phyloP scores from a whole-genome alignment of 2,113 vertebrate species.

The Oreochromis spilurus region DNA sequence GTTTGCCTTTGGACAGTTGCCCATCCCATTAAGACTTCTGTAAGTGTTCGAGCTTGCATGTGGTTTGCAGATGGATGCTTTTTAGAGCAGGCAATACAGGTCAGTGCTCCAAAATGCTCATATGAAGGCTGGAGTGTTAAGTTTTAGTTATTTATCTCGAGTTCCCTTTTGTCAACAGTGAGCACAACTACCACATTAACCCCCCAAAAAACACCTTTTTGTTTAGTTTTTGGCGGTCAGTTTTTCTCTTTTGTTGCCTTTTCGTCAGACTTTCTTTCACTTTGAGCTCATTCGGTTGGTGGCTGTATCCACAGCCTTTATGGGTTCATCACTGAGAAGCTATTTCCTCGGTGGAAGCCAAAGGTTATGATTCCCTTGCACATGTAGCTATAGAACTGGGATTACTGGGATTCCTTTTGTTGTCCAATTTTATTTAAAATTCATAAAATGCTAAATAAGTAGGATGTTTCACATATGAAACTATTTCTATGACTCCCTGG shows the following conservation, averaged over 20 bases:
- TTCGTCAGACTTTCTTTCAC: constrained; percentile 31
- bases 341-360: background rate
- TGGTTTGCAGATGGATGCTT: constrained; percentile 30
- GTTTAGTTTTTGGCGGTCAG: background rate
- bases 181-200: background rate
- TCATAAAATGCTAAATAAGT: background rate
- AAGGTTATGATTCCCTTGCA: background rate
- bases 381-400: background rate
- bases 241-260: constrained; percentile 10
- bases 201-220: background rate
- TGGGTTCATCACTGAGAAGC: constrained; percentile 1
- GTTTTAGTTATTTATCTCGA: constrained; percentile 21
- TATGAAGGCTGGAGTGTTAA: background rate
- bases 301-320: background rate
- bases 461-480: background rate
- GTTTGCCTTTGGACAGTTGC: constrained; percentile 45
- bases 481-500: background rate
- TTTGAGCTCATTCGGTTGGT: constrained; percentile 36
- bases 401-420: background rate
- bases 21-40: constrained; percentile 42
- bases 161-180: constrained; percentile 8
- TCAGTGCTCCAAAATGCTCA: background rate
- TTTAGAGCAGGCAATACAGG: constrained; percentile 7
- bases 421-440: background rate
- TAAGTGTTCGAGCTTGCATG: constrained; percentile 29